Conservation (phyloP, 2,888 invertebrate genomes). For the Watsonalla cultraria region DNA sequence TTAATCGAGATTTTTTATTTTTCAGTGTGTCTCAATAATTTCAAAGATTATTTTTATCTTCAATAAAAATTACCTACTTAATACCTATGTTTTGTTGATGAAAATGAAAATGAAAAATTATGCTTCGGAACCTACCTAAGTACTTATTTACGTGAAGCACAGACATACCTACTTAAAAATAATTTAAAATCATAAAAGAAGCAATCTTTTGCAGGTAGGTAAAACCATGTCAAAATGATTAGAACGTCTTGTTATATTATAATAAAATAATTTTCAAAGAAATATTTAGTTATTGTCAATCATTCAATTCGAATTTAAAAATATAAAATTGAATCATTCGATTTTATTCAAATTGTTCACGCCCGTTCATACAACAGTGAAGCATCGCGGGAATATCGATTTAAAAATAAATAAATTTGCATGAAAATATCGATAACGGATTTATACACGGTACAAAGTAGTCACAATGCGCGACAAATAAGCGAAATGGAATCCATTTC, state of each 20-base stretch:
- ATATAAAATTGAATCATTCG: slow-evolving; percentile 2
- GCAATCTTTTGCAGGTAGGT: slow-evolving; percentile 6
- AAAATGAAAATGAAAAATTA: no score
- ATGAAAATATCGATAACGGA: slow-evolving; percentile 67
- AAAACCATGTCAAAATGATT: slow-evolving; percentile 7
- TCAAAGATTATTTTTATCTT: no score
- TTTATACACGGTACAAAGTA: slow-evolving; percentile 52
- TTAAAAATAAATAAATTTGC: slow-evolving; percentile 51
- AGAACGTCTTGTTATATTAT: slow-evolving; percentile 1
- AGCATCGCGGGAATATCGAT: slow-evolving; percentile 40
- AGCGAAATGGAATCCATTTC: slow-evolving; percentile 54
- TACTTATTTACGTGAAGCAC: no score
- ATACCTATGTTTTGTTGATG: no score
- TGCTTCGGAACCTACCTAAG: no score
- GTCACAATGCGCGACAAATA: slow-evolving; percentile 65
- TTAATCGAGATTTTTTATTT: no score
- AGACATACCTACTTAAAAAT: slow-evolving; percentile 19
- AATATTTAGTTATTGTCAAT: background rate
- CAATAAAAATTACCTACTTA: no score
- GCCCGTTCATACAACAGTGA: slow-evolving; percentile 45
- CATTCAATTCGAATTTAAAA: background rate
- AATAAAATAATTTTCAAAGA: background rate
- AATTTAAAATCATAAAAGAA: slow-evolving; percentile 35
- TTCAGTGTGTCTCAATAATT: no score
- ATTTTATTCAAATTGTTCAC: slow-evolving; percentile 39